Conservation (phyloP, 2,888 invertebrate genomes). For the Heliconius ethilla region DNA sequence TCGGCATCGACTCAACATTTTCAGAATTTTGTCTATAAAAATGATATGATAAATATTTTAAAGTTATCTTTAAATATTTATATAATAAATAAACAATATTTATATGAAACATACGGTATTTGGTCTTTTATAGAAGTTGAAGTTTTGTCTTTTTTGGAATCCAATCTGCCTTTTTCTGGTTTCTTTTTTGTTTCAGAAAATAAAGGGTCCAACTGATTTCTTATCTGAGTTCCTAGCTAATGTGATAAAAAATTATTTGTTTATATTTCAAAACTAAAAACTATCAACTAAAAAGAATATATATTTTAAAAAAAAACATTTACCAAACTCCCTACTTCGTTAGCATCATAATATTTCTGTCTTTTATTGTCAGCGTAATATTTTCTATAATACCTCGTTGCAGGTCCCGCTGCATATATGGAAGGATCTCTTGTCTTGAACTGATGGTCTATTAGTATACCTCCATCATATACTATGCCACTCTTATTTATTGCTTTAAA, state of each 20-base stretch:
- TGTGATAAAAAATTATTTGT: constrained; percentile 27
- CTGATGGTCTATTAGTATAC: constrained; percentile 83
- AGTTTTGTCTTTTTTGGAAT: constrained; percentile 16
- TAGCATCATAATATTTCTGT: constrained; percentile 83
- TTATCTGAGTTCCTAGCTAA: constrained; percentile 66
- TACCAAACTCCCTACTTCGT: constrained; percentile 84
- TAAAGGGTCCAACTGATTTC: constrained; percentile 64
- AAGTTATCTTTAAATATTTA: not conserved
- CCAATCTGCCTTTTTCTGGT: constrained; percentile 22
- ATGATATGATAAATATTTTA: not conserved
- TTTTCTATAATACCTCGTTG: constrained; percentile 83
- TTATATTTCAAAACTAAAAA: no score
- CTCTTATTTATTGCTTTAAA: constrained; percentile 78
- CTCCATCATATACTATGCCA: constrained; percentile 82
- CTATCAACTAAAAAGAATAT: no score
- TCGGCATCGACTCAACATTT: constrained; percentile 33
- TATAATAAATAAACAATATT: not conserved
- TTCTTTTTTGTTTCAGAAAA: constrained; percentile 49
- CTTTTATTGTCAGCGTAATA: constrained; percentile 77
- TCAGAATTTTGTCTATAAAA: constrained; percentile 23
- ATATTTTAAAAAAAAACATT: not conserved
- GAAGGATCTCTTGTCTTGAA: constrained; percentile 84
- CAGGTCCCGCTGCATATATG: constrained; percentile 86
- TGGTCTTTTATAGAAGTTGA: constrained; percentile 18
- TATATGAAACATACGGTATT: constrained; percentile 34